Evolutionary conservation across 37 sponge, comb jelly and placozoan species (phyloP).

Genomic region (Ianthella basta): DNA sequence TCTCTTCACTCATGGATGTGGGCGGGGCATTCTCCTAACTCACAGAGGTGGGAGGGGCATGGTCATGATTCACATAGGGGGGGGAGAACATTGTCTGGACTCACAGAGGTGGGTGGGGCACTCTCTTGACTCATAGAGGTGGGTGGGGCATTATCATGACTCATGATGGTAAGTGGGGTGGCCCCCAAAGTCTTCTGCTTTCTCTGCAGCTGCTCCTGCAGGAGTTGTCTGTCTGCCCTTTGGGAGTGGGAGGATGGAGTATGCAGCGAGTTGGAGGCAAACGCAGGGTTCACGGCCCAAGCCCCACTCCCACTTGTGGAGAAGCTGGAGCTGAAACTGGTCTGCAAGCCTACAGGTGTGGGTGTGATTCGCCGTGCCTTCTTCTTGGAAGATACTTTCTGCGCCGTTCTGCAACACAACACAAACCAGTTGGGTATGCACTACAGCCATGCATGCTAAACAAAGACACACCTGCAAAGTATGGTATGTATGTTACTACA

Average conservation of each 20-base stretch:
- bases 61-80: too few relatives aligned
- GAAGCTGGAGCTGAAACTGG: background rate
- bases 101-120: background rate
- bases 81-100: background rate
- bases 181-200: background rate
- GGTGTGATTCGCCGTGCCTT: slow-evolving; percentile 17
- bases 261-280: background rate
- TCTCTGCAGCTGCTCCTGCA: background rate
- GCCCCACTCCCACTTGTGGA: background rate
- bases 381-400: background rate
- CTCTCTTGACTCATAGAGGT: background rate
- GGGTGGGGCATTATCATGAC: background rate
- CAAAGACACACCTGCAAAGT: too few relatives aligned
- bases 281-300: slow-evolving; percentile 3
- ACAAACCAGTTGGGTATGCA: background rate
- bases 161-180: background rate
- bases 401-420: background rate
- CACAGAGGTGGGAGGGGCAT: too few relatives aligned
- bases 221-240: background rate
- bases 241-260: background rate
- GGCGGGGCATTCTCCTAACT: too few relatives aligned
- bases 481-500: too few relatives aligned
- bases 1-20: too few relatives aligned
- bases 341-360: background rate
- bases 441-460: background rate